Percentiles rank a stretch among this genome's conserved stretches.
These are phyloP conservation scores for Aphelinus certus DNA, from an alignment of 1,140 invertebrate genomes.

Conservation along the genomic window DNA sequence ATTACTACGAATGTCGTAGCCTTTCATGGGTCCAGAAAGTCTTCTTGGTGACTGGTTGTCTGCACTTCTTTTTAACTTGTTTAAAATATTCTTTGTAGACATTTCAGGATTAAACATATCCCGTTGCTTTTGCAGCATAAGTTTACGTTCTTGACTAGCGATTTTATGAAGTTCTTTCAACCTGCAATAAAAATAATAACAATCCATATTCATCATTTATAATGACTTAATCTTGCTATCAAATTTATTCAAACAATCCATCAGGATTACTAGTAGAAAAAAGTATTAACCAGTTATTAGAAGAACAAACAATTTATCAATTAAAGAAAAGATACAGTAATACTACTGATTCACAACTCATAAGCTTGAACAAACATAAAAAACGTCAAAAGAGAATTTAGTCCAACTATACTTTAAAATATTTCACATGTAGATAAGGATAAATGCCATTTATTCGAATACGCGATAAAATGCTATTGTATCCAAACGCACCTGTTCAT, in stretches of 20 bases:
- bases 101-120: conserved; percentile 66
- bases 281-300: not conserved
- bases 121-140: conserved; percentile 62
- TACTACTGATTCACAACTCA: too few relatives aligned
- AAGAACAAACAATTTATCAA: not conserved
- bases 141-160: conserved; percentile 63
- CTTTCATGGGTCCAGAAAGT: conserved; percentile 64
- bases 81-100: conserved; percentile 64
- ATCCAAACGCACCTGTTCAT: conserved; percentile 60
- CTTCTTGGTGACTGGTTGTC: conserved; percentile 62
- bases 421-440: conserved; percentile 29
- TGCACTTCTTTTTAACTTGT: conserved; percentile 62
- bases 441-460: conserved; percentile 14
- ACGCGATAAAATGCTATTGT: conserved; percentile 10
- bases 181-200: conserved; percentile 43
- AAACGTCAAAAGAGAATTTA: too few relatives aligned
- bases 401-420: not conserved
- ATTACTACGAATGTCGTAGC: conserved; percentile 63
- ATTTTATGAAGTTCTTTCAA: conserved; percentile 62
- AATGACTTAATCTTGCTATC: not conserved
- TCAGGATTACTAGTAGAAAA: not conserved
- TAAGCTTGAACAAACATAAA: too few relatives aligned
- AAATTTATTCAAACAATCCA: not conserved
- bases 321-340: too few relatives aligned
- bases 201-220: conserved; percentile 8